Evolutionary conservation across 2,113 vertebrate species (phyloP), one percentile per base, ranked within the genome.

Genomic region (Nesogale talazaci): DNA sequence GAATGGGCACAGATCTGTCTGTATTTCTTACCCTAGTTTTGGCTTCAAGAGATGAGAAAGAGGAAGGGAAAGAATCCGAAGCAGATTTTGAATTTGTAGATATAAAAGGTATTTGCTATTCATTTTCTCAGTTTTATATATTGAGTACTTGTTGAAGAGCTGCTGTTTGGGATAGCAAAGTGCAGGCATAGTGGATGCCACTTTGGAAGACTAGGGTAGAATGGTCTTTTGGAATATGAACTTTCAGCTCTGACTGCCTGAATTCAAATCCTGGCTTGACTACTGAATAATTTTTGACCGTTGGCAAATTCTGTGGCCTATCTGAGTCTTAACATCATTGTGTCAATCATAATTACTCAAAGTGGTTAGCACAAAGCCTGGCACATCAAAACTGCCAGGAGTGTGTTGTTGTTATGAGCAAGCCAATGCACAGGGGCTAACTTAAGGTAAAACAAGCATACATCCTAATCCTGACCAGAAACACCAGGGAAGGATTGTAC

Each of bases 41-140:
- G 91, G 97, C 98, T 90, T 97, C 98, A 92, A 96, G 97, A 56
- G 98, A 98, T 34, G 98, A 98, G 81, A 92, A 65, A 3, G 52
- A 92, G 5, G 95, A 85, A 93, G 63, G 91, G 81, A 94, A 87
- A 77, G 96, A 96, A 65, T 19, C 95, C 8, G 92, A 91, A 61
- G 78, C 86, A 16, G 88, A 94, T 22, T 34, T 81, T 27, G 83
- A 95, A n/a, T 36, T 29, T 65, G 42, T 15, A 61, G 93, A 94
- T 36, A 52, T 11, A 4, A 93, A 89, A 97, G 97, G 97, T 98
- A 95, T 42, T 82, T 52, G 23, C 15, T 15, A 2, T 31, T 34
- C 25, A 0, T 75, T n/a, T 12, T 27, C 52, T 56, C 15, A 2
- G 46, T 8, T 52, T 12, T 0, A 4, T 22, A 74, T 42, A 12